Evolutionary conservation across 2,797 vertebrate species (phyloP).

Genomic region (Pristis pectinata): DNA sequence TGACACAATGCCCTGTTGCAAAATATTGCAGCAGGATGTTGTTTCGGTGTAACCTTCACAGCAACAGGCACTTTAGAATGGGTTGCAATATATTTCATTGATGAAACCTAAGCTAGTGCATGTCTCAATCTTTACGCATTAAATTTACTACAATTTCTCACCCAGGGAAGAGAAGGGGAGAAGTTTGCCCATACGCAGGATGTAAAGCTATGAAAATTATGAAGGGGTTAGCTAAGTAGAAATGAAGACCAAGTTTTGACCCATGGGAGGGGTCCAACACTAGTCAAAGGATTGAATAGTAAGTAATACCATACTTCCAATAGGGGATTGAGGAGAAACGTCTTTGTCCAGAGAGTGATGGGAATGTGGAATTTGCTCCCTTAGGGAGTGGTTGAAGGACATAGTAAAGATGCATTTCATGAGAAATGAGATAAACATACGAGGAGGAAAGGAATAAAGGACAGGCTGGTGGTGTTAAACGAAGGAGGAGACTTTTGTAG

Average conservation of each 20-base stretch:
- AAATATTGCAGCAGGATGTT: neutral
- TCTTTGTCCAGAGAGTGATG: neutral
- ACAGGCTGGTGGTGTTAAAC: neutral
- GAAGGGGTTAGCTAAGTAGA: neutral
- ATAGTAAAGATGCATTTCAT: neutral
- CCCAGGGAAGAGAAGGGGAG: neutral
- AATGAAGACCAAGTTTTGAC: neutral
- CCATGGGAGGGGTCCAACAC: neutral
- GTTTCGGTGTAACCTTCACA: neutral
- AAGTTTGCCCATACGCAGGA: too few species aligned
- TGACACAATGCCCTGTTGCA: neutral
- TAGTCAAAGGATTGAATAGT: neutral
- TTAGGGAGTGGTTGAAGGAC: neutral
- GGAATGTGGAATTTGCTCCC: neutral
- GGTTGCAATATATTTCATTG: neutral
- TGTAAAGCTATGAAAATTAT: too few species aligned
- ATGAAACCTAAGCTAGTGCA: neutral
- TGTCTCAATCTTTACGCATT: neutral
- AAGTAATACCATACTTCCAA: neutral
- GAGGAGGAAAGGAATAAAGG: neutral
- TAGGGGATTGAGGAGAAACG: neutral
- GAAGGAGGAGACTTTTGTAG: neutral
- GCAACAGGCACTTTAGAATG: neutral
- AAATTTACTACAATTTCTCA: neutral
- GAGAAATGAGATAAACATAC: neutral